Percentiles rank a stretch among this genome's conserved stretches.
Conservation (phyloP, 2,113 vertebrate species). For the Pardalotus punctatus region DNA sequence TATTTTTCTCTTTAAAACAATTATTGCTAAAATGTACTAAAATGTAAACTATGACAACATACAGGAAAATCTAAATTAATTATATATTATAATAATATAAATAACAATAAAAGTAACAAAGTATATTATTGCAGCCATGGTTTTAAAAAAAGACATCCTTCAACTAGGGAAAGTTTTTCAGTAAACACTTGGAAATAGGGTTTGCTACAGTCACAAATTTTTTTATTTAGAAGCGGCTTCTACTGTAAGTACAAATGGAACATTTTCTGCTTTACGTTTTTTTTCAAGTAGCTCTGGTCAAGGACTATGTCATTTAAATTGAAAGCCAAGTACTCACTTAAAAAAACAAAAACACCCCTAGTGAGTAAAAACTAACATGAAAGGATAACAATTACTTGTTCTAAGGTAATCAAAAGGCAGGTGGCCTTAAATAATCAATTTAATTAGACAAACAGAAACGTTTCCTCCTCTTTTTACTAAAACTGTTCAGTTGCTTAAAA, state of each 20-base stretch:
- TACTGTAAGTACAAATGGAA: not conserved
- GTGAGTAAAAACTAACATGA: not conserved
- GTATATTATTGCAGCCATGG: not conserved
- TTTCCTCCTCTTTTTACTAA: not conserved
- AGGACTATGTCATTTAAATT: not conserved
- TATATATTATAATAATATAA: not conserved
- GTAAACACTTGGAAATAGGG: not conserved
- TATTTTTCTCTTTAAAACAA: not conserved
- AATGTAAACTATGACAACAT: not conserved
- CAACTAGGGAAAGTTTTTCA: not conserved
- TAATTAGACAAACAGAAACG: not conserved
- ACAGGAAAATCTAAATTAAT: not conserved
- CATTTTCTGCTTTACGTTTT: not conserved
- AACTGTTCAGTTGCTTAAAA: not conserved
- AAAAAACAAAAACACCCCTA: fast-evolving
- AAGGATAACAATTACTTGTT: not conserved
- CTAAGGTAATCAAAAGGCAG: not conserved
- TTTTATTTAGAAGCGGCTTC: not conserved
- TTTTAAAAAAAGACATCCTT: not conserved
- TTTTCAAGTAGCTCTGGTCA: not conserved
- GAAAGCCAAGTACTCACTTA: not conserved
- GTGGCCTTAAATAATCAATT: not conserved
- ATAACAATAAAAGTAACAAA: not conserved
- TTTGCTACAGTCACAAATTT: not conserved
- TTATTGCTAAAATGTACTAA: not conserved